These are phyloP conservation scores for Amorpha juglandis DNA, from an alignment of 2,888 invertebrate genomes.

Conservation along the genomic window DNA sequence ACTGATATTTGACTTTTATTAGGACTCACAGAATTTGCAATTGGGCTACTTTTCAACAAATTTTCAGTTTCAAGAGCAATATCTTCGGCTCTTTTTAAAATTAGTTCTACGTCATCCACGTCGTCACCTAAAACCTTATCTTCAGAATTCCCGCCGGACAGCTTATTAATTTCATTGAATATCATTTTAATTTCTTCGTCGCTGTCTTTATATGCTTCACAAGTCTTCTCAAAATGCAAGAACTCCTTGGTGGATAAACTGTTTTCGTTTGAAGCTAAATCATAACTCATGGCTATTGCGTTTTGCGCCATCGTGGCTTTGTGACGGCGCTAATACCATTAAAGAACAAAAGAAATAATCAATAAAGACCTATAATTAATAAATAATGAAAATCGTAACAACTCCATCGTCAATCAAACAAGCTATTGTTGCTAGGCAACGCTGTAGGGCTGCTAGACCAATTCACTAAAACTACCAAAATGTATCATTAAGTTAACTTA, in stretches of 20 bases:
- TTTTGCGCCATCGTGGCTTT: constrained; percentile 55
- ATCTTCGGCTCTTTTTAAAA: constrained; percentile 74
- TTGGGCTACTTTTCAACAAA: constrained; percentile 66
- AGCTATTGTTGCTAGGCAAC: constrained; percentile 31
- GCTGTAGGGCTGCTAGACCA: neutral
- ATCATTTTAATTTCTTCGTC: constrained; percentile 87
- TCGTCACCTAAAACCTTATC: constrained; percentile 61
- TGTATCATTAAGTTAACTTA: too few species aligned
- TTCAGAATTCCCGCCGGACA: constrained; percentile 63
- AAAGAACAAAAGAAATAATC: constrained; percentile 11
- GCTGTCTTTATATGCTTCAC: constrained; percentile 71
- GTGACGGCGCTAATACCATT: neutral
- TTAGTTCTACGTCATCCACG: constrained; percentile 72
- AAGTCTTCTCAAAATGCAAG: constrained; percentile 70
- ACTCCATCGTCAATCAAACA: constrained; percentile 24
- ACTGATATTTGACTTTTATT: constrained; percentile 40
- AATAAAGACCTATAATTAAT: constrained; percentile 7
- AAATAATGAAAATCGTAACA: constrained; percentile 11
- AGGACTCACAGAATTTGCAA: constrained; percentile 43
- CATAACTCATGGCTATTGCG: constrained; percentile 45
- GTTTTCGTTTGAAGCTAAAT: constrained; percentile 66
- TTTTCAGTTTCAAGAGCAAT: constrained; percentile 71
- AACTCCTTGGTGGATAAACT: constrained; percentile 75
- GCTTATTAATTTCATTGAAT: constrained; percentile 87
- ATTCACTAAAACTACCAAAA: too few species aligned